Percentiles rank a stretch among this genome's conserved stretches.
Conservation (phyloP, 2,888 invertebrate species). For the Acrocyrtus sp. region DNA sequence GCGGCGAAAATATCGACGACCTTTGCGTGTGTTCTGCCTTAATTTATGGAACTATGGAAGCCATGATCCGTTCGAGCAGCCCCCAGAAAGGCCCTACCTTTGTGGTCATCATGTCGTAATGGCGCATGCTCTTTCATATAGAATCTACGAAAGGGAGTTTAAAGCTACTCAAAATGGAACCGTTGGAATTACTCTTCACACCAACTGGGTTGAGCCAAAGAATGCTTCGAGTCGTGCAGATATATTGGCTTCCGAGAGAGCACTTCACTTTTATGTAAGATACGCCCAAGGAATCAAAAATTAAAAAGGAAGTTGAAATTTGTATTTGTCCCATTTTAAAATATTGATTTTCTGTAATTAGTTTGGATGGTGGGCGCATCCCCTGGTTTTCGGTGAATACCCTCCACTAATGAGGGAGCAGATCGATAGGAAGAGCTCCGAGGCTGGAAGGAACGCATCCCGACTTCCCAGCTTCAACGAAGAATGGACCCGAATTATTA, state of each 20-base stretch:
- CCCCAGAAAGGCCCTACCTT: constrained; percentile 40
- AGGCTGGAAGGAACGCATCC: constrained; percentile 51
- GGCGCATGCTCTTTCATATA: constrained; percentile 36
- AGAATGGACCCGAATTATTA: constrained; percentile 55
- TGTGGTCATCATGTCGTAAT: constrained; percentile 41
- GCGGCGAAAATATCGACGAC: constrained; percentile 64
- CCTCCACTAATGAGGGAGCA: constrained; percentile 57
- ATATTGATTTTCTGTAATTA: too few relatives aligned
- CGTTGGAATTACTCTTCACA: constrained; percentile 43
- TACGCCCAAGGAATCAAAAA: too few relatives aligned
- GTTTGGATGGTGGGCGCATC: constrained; percentile 59
- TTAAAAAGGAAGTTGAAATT: too few relatives aligned
- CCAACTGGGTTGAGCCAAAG: constrained; percentile 42
- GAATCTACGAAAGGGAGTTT: constrained; percentile 44
- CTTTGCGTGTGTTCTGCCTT: constrained; percentile 57
- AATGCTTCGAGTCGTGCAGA: constrained; percentile 30
- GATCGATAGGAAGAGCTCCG: constrained; percentile 56
- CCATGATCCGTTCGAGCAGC: constrained; percentile 11
- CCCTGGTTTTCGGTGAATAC: constrained; percentile 57
- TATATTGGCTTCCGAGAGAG: constrained; percentile 28
- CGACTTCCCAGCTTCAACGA: constrained; percentile 54
- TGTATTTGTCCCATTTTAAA: too few relatives aligned
- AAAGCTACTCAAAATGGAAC: constrained; percentile 29
- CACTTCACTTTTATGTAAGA: constrained; percentile 49
- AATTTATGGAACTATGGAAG: constrained; percentile 23